Evolutionary conservation across 2,113 vertebrate genomes (phyloP), one percentile per base, ranked within the genome.

Genomic region (Rhinopomastus cyanomelas): DNA sequence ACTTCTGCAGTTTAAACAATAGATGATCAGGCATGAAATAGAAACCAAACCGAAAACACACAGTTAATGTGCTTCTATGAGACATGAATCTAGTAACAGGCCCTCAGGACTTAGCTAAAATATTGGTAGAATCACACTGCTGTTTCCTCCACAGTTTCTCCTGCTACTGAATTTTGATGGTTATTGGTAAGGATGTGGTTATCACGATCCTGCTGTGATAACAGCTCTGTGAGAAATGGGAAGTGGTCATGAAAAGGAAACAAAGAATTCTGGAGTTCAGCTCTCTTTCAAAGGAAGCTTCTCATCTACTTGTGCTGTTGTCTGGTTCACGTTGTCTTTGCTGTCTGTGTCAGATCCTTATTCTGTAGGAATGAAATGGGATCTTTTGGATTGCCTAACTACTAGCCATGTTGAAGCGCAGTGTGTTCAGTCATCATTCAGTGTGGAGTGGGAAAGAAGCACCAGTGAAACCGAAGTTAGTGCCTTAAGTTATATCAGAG

Each of bases 261-360:
- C 3, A 1, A 30, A n/a, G 8, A 59, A 42, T 59, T n/a, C 9
- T 16, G 9, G 32, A 53, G 14, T 16, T 39, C 0, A 0, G 18
- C 15, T 66, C 36, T 62, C 23, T 32, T 71, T 87, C 34, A 16
- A 18, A 42, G 71, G 26, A 46, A 3, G 4, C 11, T 68, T 88
- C 32, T 65, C 9, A 36, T 30, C 9, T 36, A 4, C 6, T 30
- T 59, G 11, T 51, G 13, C 18, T 67, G 29, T 67, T 17, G 30
- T 11, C 11, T 20, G 19, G 29, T 22, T 76, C 19, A 16, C 20
- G 32, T 11, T 77, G 17, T 61, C 39, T 73, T 56, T 73, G 9
- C 14, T 81, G 1, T 39, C 25, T 56, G 34, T 16, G 27, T 37
- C 61, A 71, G 79, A 16, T 3, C 3, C 14, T 73, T n/a, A 8